A percentile compares a stretch with the other conserved stretches of the same genome.
These are phyloP conservation scores for Anableps anableps DNA, from an alignment of 2,797 vertebrate species.

Conservation along the genomic window DNA sequence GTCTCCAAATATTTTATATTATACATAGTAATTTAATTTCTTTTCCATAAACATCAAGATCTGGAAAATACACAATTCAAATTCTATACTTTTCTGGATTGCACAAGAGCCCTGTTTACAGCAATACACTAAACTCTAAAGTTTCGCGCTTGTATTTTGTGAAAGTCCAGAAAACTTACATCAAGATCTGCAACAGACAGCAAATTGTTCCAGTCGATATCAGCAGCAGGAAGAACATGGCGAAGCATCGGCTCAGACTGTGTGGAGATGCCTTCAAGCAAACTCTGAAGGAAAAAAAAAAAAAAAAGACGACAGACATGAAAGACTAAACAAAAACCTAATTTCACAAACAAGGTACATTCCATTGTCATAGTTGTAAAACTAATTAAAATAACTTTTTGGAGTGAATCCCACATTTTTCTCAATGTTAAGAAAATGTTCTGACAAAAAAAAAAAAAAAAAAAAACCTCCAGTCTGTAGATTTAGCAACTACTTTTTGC, in stretches of 20 bases:
- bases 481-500: neutral
- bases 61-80: neutral
- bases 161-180: slow-evolving; percentile 57
- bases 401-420: neutral
- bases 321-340: neutral
- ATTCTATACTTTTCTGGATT: neutral
- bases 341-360: neutral
- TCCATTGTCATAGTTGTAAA: neutral
- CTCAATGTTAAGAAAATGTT: neutral
- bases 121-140: neutral
- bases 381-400: neutral
- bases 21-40: neutral
- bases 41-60: neutral
- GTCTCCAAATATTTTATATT: neutral
- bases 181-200: slow-evolving; percentile 74
- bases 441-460: no score
- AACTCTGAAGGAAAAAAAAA: slow-evolving; percentile 56
- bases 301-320: neutral
- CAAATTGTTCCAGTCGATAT: slow-evolving; percentile 77
- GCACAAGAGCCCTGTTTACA: neutral
- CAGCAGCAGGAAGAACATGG: slow-evolving; percentile 66
- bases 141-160: neutral
- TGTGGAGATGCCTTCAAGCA: slow-evolving; percentile 59
- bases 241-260: slow-evolving; percentile 57
- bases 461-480: neutral